phyloP scores from a whole-genome alignment of 2,888 invertebrate genomes.

The Drosophila parthenogenetica region DNA sequence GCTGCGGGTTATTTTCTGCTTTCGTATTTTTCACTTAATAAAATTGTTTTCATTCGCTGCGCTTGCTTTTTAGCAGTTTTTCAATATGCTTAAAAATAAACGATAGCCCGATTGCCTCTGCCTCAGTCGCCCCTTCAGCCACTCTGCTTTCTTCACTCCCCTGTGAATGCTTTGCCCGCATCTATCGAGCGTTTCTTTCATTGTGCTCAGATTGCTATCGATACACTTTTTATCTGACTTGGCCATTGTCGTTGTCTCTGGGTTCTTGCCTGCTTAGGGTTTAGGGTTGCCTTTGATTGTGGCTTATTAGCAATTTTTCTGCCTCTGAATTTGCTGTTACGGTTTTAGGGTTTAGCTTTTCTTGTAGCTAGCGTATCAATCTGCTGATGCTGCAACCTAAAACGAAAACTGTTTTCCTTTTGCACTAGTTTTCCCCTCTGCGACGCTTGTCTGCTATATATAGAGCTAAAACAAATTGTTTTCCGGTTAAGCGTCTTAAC shows the following conservation, averaged over 20 bases:
- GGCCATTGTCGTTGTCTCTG: slow-evolving; percentile 47
- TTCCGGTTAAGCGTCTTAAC: slow-evolving; percentile 39
- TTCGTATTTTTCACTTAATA: slow-evolving; percentile 76
- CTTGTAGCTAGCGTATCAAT: slow-evolving; percentile 7
- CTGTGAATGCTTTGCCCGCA: neutral
- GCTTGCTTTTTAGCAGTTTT: slow-evolving; percentile 68
- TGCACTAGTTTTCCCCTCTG: slow-evolving; percentile 13
- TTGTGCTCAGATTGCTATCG: slow-evolving; percentile 62
- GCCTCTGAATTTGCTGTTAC: slow-evolving; percentile 41
- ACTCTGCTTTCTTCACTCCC: neutral
- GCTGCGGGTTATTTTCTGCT: slow-evolving; percentile 71
- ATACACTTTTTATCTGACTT: slow-evolving; percentile 63
- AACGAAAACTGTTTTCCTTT: slow-evolving; percentile 19
- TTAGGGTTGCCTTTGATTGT: slow-evolving; percentile 38
- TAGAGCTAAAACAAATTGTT: slow-evolving; percentile 45
- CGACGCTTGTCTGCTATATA: neutral
- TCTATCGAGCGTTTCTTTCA: slow-evolving; percentile 30
- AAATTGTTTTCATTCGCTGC: slow-evolving; percentile 75
- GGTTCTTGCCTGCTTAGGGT: neutral
- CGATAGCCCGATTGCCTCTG: slow-evolving; percentile 31
- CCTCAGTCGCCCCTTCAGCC: neutral
- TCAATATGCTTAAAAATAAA: slow-evolving; percentile 81
- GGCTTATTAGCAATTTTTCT: slow-evolving; percentile 71
- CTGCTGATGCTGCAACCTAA: slow-evolving; percentile 48
- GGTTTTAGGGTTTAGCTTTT: neutral